A percentile compares a stretch with the other conserved stretches of the same genome.
phyloP scores from a whole-genome alignment of 2,797 vertebrate species.

The Stomatorhinus walkeri region DNA sequence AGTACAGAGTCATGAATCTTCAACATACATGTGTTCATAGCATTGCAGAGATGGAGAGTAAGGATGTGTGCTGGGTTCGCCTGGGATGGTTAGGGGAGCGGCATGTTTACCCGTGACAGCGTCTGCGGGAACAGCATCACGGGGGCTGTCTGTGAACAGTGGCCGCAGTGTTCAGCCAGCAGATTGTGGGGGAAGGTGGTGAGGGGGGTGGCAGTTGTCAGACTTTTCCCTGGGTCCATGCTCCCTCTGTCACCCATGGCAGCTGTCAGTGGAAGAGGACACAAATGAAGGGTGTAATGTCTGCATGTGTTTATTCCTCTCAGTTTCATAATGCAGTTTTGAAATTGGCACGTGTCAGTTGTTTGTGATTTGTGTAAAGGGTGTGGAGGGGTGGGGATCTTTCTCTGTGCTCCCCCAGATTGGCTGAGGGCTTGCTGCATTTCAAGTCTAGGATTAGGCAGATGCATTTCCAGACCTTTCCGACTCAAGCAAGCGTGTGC shows the following conservation, averaged over 20 bases:
- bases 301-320: neutral
- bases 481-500: slow-evolving; percentile 40
- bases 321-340: slow-evolving; percentile 4
- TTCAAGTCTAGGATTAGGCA: slow-evolving; percentile 65
- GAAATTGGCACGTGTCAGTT: neutral
- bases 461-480: slow-evolving; percentile 65
- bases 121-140: neutral
- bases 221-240: neutral
- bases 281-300: neutral
- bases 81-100: slow-evolving; percentile 37
- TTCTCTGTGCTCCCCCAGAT: slow-evolving; percentile 34
- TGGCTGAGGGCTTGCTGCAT: slow-evolving; percentile 46
- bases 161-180: neutral
- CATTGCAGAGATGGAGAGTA: neutral
- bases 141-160: neutral
- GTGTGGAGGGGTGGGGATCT: slow-evolving; percentile 27
- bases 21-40: neutral
- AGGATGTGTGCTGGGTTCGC: neutral
- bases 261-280: neutral
- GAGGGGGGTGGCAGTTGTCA: neutral
- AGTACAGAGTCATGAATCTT: neutral
- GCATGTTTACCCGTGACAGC: slow-evolving; percentile 34
- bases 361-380: slow-evolving; percentile 17
- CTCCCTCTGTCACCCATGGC: neutral
- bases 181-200: neutral